Evolutionary conservation across 2,113 vertebrate species (phyloP).

Genomic region (Gobiocypris rarus): DNA sequence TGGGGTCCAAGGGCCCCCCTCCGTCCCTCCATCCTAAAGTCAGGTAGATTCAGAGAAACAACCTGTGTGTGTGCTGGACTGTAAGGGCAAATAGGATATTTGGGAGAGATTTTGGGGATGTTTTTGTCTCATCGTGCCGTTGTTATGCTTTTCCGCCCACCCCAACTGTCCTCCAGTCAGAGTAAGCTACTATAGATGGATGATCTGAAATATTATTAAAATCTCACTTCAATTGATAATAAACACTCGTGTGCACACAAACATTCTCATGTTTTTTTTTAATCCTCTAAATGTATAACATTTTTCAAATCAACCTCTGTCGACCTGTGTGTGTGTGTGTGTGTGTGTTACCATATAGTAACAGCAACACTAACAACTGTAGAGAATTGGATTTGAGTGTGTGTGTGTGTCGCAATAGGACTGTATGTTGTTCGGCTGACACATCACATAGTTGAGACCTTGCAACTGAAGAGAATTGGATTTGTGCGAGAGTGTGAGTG

Average conservation of each 20-base stretch:
- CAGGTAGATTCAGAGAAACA: constrained; percentile 40
- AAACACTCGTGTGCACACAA: not conserved
- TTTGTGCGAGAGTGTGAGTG: constrained; percentile 59
- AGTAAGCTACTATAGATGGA: constrained; percentile 58
- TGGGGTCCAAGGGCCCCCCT: constrained; percentile 62
- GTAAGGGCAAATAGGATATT: constrained; percentile 40
- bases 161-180: constrained; percentile 54
- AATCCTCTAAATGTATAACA: not conserved
- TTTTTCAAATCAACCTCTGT: not conserved
- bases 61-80: constrained; percentile 36
- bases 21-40: constrained; percentile 2
- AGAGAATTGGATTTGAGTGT: constrained; percentile 36
- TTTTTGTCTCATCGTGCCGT: constrained; percentile 58
- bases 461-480: constrained; percentile 60
- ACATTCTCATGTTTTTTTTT: not conserved
- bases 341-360: constrained; percentile 9
- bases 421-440: constrained; percentile 42
- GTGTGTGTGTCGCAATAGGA: constrained; percentile 36
- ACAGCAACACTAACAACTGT: not conserved
- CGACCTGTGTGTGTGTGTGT: constrained; percentile 39
- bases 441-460: constrained; percentile 36
- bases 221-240: not conserved
- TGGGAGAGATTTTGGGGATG: constrained; percentile 41
- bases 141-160: constrained; percentile 25
- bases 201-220: constrained; percentile 32